A percentile compares a stretch with the other conserved stretches of the same genome.
phyloP scores from a whole-genome alignment of 2,888 invertebrate genomes.

The Brenthis hecate region DNA sequence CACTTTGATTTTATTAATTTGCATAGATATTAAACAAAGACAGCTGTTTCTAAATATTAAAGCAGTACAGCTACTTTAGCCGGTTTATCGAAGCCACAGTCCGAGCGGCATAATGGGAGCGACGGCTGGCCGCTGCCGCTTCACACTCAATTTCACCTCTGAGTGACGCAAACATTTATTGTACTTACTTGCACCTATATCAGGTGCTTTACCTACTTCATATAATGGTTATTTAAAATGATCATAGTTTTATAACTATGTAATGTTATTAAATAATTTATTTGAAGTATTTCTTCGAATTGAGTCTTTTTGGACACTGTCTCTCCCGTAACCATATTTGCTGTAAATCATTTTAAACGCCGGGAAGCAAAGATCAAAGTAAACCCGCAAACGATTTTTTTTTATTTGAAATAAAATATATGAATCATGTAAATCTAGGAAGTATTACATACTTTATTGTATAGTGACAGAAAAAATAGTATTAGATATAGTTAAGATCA shows the following conservation, averaged over 20 bases:
- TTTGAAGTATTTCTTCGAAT: background rate
- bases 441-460: too few relatives aligned
- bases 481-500: too few relatives aligned
- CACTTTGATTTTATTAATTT: slow-evolving; percentile 2
- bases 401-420: background rate
- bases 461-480: too few relatives aligned
- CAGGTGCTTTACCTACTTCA: slow-evolving; percentile 60
- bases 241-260: too few relatives aligned
- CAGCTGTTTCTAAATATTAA: slow-evolving; percentile 33
- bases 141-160: slow-evolving; percentile 83
- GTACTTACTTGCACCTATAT: slow-evolving; percentile 61
- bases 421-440: too few relatives aligned
- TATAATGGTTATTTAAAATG: background rate
- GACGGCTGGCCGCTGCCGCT: slow-evolving; percentile 80
- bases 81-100: slow-evolving; percentile 73
- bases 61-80: slow-evolving; percentile 58
- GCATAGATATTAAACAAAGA: slow-evolving; percentile 5
- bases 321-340: background rate
- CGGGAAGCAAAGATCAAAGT: too few relatives aligned
- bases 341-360: background rate
- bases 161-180: slow-evolving; percentile 81
- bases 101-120: slow-evolving; percentile 79
- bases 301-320: too few relatives aligned
- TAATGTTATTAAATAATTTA: background rate
- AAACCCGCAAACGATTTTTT: too few relatives aligned